Evolutionary conservation across 2,888 invertebrate genomes (phyloP).

Genomic region (Eudemis profundana): DNA sequence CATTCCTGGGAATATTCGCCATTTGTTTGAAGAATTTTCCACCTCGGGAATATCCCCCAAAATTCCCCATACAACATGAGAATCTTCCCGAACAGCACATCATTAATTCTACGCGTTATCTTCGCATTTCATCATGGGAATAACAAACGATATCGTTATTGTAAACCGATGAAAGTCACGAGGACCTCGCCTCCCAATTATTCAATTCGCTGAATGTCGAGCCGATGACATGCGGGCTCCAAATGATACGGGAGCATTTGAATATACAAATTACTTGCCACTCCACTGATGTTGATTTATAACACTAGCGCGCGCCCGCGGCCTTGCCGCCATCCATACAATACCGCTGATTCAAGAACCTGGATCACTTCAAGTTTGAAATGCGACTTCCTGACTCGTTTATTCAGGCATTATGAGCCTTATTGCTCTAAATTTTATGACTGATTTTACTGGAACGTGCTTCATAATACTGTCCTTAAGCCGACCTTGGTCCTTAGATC

Average conservation of each 20-base stretch:
- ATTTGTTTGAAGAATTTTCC: too few relatives aligned
- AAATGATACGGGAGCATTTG: slow-evolving; percentile 61
- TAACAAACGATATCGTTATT: slow-evolving; percentile 25
- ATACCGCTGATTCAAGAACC: slow-evolving; percentile 34
- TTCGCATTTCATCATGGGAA: background rate
- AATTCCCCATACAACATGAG: too few relatives aligned
- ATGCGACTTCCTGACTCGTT: slow-evolving; percentile 31
- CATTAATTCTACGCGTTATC: slow-evolving; percentile 1
- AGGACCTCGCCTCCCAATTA: slow-evolving; percentile 52
- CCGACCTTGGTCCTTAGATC: slow-evolving; percentile 24
- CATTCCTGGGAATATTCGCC: too few relatives aligned
- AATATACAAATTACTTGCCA: slow-evolving; percentile 66
- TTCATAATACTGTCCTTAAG: slow-evolving; percentile 11
- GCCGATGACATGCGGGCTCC: slow-evolving; percentile 60
- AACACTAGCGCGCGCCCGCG: slow-evolving; percentile 43
- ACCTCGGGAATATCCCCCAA: too few relatives aligned
- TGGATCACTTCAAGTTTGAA: slow-evolving; percentile 34
- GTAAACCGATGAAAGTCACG: slow-evolving; percentile 27
- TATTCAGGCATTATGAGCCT: slow-evolving; percentile 9
- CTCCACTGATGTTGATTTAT: slow-evolving; percentile 60
- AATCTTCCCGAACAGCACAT: too few relatives aligned
- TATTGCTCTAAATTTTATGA: slow-evolving; percentile 21
- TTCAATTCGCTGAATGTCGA: slow-evolving; percentile 59
- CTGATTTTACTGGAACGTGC: background rate
- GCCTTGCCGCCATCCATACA: slow-evolving; percentile 42